These are phyloP conservation scores for Peromyscus maniculatus DNA, from an alignment of 2,113 vertebrate species.

Conservation along the genomic window DNA sequence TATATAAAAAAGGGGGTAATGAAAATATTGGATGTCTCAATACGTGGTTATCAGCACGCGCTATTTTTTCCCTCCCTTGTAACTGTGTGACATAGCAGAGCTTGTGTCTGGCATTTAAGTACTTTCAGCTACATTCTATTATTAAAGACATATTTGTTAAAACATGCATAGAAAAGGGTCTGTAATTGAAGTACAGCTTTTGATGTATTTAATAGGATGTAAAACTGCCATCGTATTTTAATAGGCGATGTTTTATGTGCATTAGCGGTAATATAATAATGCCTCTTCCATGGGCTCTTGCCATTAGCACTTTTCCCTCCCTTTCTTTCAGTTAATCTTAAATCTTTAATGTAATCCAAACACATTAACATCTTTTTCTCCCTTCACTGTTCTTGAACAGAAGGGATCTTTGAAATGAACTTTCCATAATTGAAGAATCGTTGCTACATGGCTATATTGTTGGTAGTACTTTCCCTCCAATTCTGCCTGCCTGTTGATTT, in stretches of 20 bases:
- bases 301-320: conserved; percentile 82
- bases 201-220: conserved; percentile 90
- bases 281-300: conserved; percentile 83
- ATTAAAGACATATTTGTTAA: conserved; percentile 89
- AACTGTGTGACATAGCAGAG: conserved; percentile 54
- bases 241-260: conserved; percentile 88
- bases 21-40: conserved; percentile 19
- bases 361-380: conserved; percentile 82
- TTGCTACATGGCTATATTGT: conserved; percentile 14
- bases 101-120: conserved; percentile 84
- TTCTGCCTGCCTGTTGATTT: conserved; percentile 56
- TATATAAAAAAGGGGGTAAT: conserved; percentile 52
- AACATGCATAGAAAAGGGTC: conserved; percentile 88
- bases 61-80: conserved; percentile 51
- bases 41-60: conserved; percentile 52
- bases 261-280: conserved; percentile 89
- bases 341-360: conserved; percentile 88
- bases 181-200: conserved; percentile 89
- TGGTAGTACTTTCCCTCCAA: neutral
- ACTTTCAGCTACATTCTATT: conserved; percentile 84
- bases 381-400: conserved; percentile 64
- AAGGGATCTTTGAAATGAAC: conserved; percentile 80
- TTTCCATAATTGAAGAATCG: conserved; percentile 71
- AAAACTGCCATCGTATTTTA: conserved; percentile 88
- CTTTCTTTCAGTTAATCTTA: conserved; percentile 88